Evolutionary conservation across 2,888 invertebrate species (phyloP).

Genomic region (Lymantria dispar): DNA sequence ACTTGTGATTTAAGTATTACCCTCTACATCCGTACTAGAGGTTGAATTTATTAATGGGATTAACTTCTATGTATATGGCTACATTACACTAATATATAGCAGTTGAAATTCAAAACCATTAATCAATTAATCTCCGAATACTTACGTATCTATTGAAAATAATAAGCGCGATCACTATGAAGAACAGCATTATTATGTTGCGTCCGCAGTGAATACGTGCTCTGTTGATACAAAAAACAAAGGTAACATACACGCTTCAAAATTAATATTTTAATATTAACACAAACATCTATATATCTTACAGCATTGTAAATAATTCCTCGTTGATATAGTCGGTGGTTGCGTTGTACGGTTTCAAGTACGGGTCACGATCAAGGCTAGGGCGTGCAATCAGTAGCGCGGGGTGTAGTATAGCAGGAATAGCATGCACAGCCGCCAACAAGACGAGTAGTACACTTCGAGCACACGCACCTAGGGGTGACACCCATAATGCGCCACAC

Average conservation of each 20-base stretch:
- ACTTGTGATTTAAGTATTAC: too few relatives aligned
- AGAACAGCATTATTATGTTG: conserved; percentile 69
- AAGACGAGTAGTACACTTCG: conserved; percentile 49
- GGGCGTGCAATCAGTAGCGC: conserved; percentile 51
- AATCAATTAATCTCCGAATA: conserved; percentile 22
- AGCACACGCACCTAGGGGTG: conserved; percentile 54
- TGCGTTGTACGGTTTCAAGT: conserved; percentile 48
- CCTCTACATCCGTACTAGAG: too few relatives aligned
- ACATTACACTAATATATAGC: too few relatives aligned
- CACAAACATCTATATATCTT: conserved; percentile 14
- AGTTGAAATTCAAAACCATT: not conserved
- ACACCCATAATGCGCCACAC: conserved; percentile 67
- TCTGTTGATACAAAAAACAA: conserved; percentile 43
- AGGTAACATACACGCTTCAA: not conserved
- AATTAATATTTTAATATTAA: not conserved
- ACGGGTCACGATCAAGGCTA: conserved; percentile 59
- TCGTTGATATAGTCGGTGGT: conserved; percentile 46
- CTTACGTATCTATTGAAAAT: conserved; percentile 77
- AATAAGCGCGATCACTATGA: conserved; percentile 59
- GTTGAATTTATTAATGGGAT: too few relatives aligned
- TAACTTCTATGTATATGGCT: too few relatives aligned
- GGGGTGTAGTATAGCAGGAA: conserved; percentile 54
- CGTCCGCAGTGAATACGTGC: conserved; percentile 56
- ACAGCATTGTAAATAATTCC: conserved; percentile 47
- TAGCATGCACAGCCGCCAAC: conserved; percentile 50